Percentiles rank a stretch among this genome's conserved stretches.
Evolutionary conservation across 1,140 invertebrate species (phyloP).

Genomic region (Anoplolepis gracilipes): DNA sequence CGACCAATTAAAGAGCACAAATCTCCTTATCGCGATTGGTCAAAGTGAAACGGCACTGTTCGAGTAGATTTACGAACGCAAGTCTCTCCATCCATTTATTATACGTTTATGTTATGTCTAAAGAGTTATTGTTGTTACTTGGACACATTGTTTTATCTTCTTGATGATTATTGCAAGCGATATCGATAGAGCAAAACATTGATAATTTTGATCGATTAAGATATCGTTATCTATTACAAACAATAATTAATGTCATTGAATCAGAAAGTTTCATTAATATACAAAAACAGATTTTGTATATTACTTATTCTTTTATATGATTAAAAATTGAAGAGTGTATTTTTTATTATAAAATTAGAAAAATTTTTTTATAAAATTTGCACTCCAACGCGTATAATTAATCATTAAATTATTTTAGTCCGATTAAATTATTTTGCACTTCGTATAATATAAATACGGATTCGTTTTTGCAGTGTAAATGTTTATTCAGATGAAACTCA

Average conservation of each 20-base stretch:
- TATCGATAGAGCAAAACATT: not conserved
- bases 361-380: not conserved
- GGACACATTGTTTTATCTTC: not conserved
- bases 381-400: not conserved
- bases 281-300: not conserved
- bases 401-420: not conserved
- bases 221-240: not conserved
- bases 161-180: not conserved
- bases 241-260: not conserved
- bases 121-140: not conserved
- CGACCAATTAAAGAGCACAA: too few species aligned
- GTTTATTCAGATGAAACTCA: conserved; percentile 12
- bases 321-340: not conserved
- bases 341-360: not conserved
- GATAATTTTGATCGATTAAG: not conserved
- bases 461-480: not conserved
- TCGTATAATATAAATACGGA: not conserved
- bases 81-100: too few species aligned
- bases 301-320: not conserved
- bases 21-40: too few species aligned
- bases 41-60: too few species aligned
- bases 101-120: too few species aligned
- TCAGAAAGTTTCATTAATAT: not conserved
- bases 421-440: not conserved
- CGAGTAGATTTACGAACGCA: too few species aligned